These are phyloP conservation scores for Phocoena phocoena DNA, from an alignment of 2,113 vertebrate genomes.

Conservation along the genomic window DNA sequence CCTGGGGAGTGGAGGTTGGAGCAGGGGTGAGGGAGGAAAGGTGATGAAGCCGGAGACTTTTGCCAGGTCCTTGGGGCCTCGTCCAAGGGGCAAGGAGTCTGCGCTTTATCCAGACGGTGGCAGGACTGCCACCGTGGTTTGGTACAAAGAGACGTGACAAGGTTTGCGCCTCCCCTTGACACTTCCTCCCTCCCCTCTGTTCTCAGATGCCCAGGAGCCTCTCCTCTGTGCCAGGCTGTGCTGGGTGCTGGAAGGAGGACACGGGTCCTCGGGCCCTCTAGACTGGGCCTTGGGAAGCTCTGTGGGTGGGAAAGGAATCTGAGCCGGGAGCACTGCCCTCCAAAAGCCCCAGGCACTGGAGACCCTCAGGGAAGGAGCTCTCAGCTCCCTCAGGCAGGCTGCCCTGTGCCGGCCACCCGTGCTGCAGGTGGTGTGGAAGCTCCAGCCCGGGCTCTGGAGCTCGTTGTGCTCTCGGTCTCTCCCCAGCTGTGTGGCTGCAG, in stretches of 20 bases:
- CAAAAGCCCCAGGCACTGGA: not conserved
- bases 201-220: not conserved
- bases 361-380: too few species aligned
- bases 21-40: too few species aligned
- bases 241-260: not conserved
- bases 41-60: not conserved
- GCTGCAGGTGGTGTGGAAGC: not conserved
- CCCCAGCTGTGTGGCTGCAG: not conserved
- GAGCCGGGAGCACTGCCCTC: not conserved
- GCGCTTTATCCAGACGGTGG: not conserved
- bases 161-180: not conserved
- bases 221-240: not conserved
- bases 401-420: fast-evolving
- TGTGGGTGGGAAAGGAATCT: not conserved
- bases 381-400: not conserved
- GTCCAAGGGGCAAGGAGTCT: not conserved
- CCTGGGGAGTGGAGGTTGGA: not conserved
- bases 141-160: not conserved
- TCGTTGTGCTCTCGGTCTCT: fast-evolving
- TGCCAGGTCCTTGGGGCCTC: not conserved
- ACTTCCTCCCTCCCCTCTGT: not conserved
- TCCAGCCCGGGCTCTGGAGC: not conserved
- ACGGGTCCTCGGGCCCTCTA: not conserved
- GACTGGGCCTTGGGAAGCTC: not conserved
- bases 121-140: not conserved